phyloP scores from a whole-genome alignment of 2,797 vertebrate species.

The Darevskia mixta region DNA sequence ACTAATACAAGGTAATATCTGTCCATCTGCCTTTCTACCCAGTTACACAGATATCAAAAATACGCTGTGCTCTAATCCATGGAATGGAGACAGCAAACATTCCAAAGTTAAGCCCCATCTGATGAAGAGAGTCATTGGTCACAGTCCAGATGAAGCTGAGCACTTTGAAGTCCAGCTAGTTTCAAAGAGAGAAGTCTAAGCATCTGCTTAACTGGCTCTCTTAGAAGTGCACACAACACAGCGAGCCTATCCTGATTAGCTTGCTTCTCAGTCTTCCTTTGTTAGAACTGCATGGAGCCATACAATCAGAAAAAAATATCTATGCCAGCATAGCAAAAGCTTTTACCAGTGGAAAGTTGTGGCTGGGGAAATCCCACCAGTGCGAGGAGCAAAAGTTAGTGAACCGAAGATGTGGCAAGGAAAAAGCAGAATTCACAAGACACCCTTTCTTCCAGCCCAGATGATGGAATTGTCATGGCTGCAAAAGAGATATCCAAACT shows the following conservation, averaged over 20 bases:
- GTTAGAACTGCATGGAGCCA: not conserved
- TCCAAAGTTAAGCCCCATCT: not conserved
- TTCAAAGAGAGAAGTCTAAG: not conserved
- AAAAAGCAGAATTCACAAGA: not conserved
- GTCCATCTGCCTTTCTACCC: not conserved
- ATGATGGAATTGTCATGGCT: too few relatives aligned
- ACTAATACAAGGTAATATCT: not conserved
- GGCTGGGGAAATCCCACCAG: not conserved
- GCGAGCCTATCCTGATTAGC: not conserved
- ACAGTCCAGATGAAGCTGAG: not conserved
- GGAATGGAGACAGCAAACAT: constrained; percentile 2
- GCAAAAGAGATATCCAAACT: too few relatives aligned
- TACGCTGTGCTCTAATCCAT: not conserved
- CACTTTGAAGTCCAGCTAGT: not conserved
- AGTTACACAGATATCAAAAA: not conserved
- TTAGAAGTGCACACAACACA: not conserved
- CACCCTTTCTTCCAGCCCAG: not conserved
- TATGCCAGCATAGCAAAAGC: not conserved
- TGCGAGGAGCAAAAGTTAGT: not conserved
- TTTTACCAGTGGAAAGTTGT: not conserved
- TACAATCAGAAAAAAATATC: not conserved
- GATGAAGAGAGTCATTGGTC: not conserved
- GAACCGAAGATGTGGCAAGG: not conserved
- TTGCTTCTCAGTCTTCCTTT: not conserved
- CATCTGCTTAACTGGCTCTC: not conserved